Evolutionary conservation across 1,140 invertebrate genomes (phyloP).

Genomic region (Drosophila lowei): DNA sequence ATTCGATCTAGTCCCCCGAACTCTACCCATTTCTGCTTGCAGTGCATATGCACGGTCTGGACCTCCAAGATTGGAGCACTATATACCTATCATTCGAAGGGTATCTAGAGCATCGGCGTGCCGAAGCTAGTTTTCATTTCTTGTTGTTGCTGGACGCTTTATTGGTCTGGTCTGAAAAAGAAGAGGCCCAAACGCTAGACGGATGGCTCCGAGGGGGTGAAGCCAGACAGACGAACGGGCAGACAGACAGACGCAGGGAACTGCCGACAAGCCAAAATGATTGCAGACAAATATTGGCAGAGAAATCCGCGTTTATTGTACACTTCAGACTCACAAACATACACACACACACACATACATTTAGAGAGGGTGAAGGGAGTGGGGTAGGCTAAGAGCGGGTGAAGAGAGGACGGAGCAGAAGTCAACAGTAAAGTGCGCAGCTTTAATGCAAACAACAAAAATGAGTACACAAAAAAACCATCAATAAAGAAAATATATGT

Average conservation of each 20-base stretch:
- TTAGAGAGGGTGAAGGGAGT: too few species aligned
- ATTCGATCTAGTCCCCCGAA: too few species aligned
- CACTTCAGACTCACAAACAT: constrained; percentile 73
- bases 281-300: constrained; percentile 77
- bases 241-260: constrained; percentile 35
- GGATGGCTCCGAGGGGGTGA: constrained; percentile 5
- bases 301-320: constrained; percentile 76
- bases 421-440: constrained; percentile 48
- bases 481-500: background rate
- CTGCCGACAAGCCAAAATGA: constrained; percentile 71
- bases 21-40: too few species aligned
- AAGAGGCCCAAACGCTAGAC: constrained; percentile 32
- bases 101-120: too few species aligned
- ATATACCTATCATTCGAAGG: too few species aligned
- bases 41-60: too few species aligned
- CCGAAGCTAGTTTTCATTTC: background rate
- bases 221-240: constrained; percentile 14
- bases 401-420: background rate
- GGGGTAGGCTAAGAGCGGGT: too few species aligned
- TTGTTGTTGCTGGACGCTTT: constrained; percentile 42
- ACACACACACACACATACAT: constrained; percentile 14
- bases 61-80: too few species aligned
- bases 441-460: constrained; percentile 65
- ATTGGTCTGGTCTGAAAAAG: constrained; percentile 52
- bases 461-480: background rate